Evolutionary conservation across 2,797 vertebrate genomes (phyloP), one percentile per base, ranked within the genome.

Genomic region (Muscicapa striata): DNA sequence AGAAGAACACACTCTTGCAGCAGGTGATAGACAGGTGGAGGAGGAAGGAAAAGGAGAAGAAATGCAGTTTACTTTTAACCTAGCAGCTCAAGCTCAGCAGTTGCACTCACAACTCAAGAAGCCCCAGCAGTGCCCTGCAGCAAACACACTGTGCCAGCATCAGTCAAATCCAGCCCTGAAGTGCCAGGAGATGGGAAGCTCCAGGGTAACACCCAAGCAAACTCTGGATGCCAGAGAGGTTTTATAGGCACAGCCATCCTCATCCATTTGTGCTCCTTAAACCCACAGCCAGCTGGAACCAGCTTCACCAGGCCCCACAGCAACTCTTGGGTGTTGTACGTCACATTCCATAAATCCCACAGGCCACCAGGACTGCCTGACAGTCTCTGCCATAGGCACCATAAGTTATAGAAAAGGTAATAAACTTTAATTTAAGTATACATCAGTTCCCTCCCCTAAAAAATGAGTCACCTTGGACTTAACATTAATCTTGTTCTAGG

Each of bases 291-390:
- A 63, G 54, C 58, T 59, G 36, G 6, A 64, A 62, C 2, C 83
- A 80, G 54, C 61, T 41, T 6, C 64, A 64, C 16, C 63, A 64
- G 41, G 38, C 51, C 51, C 79, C 82, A 54, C 4, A 12, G 41
- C 45, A 72, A 11, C 3, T 34, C 23, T 0, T n/a, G 46, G 26
- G 0, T 8, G 46, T 5, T 13, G 7, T 6, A 12, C 55, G 30
- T 11, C 57, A 19, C 13, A 45, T 3, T 30, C 41, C n/a, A 3
- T 2, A 27, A 34, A 6, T 3, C 49, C 48, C 73, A 34, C 18
- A 59, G 11, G 17, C 36, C 73, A 90, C 61, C 61, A 59, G 36
- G 24, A 13, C 48, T n/a, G 74, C 58, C 84, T 22, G 27, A 29
- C 30, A 27, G 29, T 11, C 59, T 26, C 69, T 73, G 57, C 24